phyloP scores from a whole-genome alignment of 1,140 invertebrate genomes.

The Drosophila subpulchrella region DNA sequence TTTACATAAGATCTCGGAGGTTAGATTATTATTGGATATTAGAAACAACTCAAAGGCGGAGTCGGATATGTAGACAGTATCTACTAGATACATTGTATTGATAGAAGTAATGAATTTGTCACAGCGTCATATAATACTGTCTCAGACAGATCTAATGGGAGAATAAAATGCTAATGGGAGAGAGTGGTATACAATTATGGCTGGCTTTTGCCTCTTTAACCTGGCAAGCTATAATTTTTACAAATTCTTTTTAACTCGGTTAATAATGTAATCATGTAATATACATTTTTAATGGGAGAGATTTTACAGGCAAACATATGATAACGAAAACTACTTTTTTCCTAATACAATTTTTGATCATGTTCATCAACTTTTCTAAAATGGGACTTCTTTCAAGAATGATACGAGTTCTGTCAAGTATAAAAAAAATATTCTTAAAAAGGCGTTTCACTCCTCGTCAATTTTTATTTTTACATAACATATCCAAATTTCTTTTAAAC shows the following conservation, averaged over 20 bases:
- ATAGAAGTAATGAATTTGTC: conserved; percentile 12
- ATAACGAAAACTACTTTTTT: too few species aligned
- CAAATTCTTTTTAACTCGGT: background rate
- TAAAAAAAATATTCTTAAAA: too few species aligned
- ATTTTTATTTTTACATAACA: too few species aligned
- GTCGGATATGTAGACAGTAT: background rate
- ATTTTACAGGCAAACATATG: background rate
- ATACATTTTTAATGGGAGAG: too few species aligned
- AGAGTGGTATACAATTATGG: background rate
- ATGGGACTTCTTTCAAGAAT: too few species aligned
- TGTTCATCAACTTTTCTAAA: too few species aligned
- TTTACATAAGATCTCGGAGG: conserved; percentile 3
- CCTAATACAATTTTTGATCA: too few species aligned
- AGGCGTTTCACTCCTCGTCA: too few species aligned
- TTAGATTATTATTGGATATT: conserved; percentile 46
- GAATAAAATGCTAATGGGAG: conserved; percentile 5
- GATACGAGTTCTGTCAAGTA: too few species aligned
- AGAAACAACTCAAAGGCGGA: conserved; percentile 50
- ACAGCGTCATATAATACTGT: background rate
- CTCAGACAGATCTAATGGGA: background rate
- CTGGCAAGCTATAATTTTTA: conserved; percentile 8
- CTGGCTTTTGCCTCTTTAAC: conserved; percentile 19
- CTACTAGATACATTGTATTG: conserved; percentile 22
- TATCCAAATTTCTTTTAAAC: too few species aligned
- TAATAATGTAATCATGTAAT: background rate